A percentile compares a stretch with the other conserved stretches of the same genome.
phyloP scores from a whole-genome alignment of 2,888 invertebrate genomes.

The Heteromurus nitidus region DNA sequence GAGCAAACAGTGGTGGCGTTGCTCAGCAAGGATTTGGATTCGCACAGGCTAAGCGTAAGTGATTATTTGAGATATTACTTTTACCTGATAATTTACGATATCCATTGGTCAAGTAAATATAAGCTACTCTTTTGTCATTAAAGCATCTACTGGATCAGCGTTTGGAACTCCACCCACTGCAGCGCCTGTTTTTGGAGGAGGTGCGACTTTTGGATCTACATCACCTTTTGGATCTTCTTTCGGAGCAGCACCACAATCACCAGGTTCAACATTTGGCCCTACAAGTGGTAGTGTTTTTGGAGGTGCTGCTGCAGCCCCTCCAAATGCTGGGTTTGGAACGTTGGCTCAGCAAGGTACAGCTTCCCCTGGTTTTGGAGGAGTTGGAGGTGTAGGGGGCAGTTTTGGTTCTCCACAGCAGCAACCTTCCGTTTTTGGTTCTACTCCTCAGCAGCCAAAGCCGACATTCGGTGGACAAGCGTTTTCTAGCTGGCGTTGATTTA shows the following conservation, averaged over 20 bases:
- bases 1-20: conserved; percentile 29
- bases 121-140: neutral
- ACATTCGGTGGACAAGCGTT: conserved; percentile 50
- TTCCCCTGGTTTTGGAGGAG: conserved; percentile 69
- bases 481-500: conserved; percentile 57
- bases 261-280: conserved; percentile 29
- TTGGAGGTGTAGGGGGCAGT: neutral
- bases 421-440: conserved; percentile 43
- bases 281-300: conserved; percentile 54
- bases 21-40: conserved; percentile 54
- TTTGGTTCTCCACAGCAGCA: conserved; percentile 10
- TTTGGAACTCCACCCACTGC: conserved; percentile 60
- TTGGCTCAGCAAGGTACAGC: conserved; percentile 78
- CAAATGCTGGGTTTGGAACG: conserved; percentile 81
- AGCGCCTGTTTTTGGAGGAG: conserved; percentile 52
- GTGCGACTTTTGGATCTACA: conserved; percentile 51
- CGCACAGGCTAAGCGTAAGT: conserved; percentile 40
- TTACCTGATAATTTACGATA: too few species aligned
- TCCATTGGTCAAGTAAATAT: too few species aligned
- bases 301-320: conserved; percentile 78
- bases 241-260: conserved; percentile 29
- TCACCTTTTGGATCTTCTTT: conserved; percentile 62
- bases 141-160: conserved; percentile 35
- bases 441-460: conserved; percentile 45
- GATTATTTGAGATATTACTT: too few species aligned